Evolutionary conservation across 2,113 vertebrate genomes (phyloP).

Genomic region (Pitta sordida): DNA sequence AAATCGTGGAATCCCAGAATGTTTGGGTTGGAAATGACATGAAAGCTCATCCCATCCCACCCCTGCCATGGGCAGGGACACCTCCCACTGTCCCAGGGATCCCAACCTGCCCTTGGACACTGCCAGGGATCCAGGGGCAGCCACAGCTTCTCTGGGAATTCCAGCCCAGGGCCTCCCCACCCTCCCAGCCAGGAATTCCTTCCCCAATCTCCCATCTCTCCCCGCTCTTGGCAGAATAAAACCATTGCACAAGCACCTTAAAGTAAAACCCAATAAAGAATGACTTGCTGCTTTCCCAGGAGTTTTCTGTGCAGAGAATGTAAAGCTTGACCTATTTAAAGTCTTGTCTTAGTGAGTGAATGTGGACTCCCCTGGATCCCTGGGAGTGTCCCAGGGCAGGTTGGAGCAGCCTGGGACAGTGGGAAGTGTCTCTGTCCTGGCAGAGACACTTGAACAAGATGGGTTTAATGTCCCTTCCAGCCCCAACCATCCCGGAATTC

Average conservation of each 20-base stretch:
- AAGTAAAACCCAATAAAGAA: background rate
- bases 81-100: accelerated
- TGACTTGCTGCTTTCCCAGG: background rate
- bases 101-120: background rate
- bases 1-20: background rate
- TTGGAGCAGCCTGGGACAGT: background rate
- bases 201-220: background rate
- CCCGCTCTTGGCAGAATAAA: background rate
- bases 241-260: background rate
- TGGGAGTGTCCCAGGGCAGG: background rate
- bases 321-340: background rate
- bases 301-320: background rate
- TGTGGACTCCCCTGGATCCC: background rate
- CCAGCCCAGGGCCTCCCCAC: background rate
- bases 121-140: background rate
- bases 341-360: background rate
- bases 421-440: background rate
- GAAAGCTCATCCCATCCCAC: background rate
- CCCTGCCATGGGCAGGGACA: background rate
- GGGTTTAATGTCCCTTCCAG: background rate
- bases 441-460: accelerated
- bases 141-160: background rate
- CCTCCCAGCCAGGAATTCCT: background rate
- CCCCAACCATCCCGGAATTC: accelerated
- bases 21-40: background rate